Percentiles rank a stretch among this genome's conserved stretches.
phyloP scores from a whole-genome alignment of 2,888 invertebrate genomes.

The Campoletis raptor region DNA sequence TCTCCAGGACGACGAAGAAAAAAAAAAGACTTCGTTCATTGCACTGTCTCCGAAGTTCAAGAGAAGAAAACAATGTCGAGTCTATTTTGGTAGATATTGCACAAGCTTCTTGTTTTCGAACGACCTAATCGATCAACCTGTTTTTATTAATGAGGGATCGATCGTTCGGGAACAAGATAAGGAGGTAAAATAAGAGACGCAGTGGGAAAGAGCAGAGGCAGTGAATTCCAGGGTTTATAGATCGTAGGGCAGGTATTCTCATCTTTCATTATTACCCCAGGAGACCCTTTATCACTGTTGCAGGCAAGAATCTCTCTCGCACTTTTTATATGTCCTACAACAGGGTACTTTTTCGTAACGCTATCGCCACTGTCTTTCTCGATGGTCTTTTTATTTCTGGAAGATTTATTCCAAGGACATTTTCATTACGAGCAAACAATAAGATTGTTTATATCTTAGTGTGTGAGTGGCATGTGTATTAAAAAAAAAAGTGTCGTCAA shows the following conservation, averaged over 20 bases:
- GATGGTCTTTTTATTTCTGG: neutral
- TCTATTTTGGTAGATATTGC: neutral
- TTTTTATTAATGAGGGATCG: conserved; percentile 62
- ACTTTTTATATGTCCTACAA: neutral
- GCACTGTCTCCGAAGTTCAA: neutral
- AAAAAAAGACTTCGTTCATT: neutral
- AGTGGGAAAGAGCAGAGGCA: conserved; percentile 19
- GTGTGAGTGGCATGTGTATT: neutral
- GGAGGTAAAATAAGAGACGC: neutral
- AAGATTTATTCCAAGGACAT: conserved; percentile 15
- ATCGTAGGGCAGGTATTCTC: conserved; percentile 42
- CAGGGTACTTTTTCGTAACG: conserved; percentile 10
- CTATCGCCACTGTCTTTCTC: neutral
- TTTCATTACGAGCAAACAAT: neutral
- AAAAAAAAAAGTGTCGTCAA: neutral
- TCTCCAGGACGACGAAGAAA: neutral
- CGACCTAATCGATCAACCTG: conserved; percentile 57
- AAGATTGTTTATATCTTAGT: neutral
- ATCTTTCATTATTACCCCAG: conserved; percentile 57
- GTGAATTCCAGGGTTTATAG: conserved; percentile 31
- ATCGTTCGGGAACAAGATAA: conserved; percentile 17
- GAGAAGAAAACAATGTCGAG: neutral
- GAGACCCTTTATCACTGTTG: conserved; percentile 50
- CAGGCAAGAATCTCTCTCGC: conserved; percentile 10
- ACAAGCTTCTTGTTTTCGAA: neutral